phyloP scores from a whole-genome alignment of 2,888 invertebrate genomes.

The Polydrusus pterygomalis region DNA sequence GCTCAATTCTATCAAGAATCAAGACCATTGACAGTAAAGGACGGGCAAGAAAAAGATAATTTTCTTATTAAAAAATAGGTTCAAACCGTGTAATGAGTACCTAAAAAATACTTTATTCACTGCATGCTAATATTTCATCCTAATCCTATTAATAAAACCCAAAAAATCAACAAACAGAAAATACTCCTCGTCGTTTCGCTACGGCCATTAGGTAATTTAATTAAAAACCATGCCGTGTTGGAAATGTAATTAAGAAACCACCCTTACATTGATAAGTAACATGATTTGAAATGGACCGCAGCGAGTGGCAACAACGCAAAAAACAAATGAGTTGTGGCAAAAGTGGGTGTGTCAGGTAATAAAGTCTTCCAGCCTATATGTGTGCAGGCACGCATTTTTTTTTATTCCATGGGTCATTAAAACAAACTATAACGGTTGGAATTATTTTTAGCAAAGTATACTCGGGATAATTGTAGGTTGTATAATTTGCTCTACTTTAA shows the following conservation, averaged over 20 bases:
- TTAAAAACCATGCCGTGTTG: constrained; percentile 54
- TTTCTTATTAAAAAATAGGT: too few species aligned
- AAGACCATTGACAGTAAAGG: too few species aligned
- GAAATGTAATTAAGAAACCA: constrained; percentile 60
- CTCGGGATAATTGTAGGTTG: constrained; percentile 37
- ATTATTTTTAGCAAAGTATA: constrained; percentile 32
- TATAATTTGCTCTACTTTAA: constrained; percentile 29
- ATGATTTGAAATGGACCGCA: constrained; percentile 56
- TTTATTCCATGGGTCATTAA: constrained; percentile 47
- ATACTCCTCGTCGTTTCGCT: constrained; percentile 23
- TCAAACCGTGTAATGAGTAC: too few species aligned
- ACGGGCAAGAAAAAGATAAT: too few species aligned
- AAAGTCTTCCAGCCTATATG: constrained; percentile 61
- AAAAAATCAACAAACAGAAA: constrained; percentile 20
- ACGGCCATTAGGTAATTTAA: constrained; percentile 52
- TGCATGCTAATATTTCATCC: background rate
- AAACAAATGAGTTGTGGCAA: constrained; percentile 67
- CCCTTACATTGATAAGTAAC: constrained; percentile 59
- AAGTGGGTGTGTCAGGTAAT: constrained; percentile 65
- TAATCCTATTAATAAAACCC: constrained; percentile 11
- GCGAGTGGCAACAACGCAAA: constrained; percentile 54
- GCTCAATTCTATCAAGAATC: too few species aligned
- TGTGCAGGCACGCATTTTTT: constrained; percentile 54
- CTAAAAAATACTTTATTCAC: background rate
- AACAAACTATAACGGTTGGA: constrained; percentile 48